Percentiles rank a stretch among this genome's conserved stretches.
These are phyloP conservation scores for Ornithoptera alexandrae DNA, from an alignment of 2,888 invertebrate species.

Conservation along the genomic window DNA sequence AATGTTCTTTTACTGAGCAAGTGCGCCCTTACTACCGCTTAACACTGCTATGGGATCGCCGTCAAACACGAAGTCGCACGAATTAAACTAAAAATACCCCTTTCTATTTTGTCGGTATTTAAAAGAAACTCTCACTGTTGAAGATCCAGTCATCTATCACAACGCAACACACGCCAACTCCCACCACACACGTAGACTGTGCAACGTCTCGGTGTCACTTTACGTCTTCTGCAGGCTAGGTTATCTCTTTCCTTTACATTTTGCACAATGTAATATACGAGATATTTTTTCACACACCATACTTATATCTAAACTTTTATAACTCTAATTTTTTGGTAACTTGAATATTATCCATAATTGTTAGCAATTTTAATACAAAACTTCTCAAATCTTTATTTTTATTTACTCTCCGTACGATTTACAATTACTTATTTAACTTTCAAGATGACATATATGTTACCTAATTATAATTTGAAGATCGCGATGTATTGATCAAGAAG, in stretches of 20 bases:
- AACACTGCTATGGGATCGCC: too few relatives aligned
- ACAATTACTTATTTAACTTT: too few relatives aligned
- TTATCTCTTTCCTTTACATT: conserved; percentile 17
- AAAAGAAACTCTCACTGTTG: conserved; percentile 3
- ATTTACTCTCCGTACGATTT: neutral
- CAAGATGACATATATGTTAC: too few relatives aligned
- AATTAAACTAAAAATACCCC: neutral
- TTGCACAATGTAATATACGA: conserved; percentile 15
- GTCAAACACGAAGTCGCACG: too few relatives aligned
- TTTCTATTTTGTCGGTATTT: too few relatives aligned
- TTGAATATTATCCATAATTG: neutral
- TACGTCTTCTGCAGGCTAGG: conserved; percentile 13
- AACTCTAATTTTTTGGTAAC: neutral
- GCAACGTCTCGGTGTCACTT: conserved; percentile 22
- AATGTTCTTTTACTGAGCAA: too few relatives aligned
- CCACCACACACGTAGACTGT: neutral
- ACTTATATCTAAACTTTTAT: neutral
- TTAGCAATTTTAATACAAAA: neutral
- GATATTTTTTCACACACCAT: neutral
- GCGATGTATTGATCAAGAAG: too few relatives aligned
- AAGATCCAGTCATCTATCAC: neutral
- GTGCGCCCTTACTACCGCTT: too few relatives aligned
- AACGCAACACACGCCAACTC: neutral
- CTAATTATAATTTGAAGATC: too few relatives aligned
- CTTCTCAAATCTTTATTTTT: neutral